Evolutionary conservation across 2,113 vertebrate genomes (phyloP).

Genomic region (Saguinus imperator): DNA sequence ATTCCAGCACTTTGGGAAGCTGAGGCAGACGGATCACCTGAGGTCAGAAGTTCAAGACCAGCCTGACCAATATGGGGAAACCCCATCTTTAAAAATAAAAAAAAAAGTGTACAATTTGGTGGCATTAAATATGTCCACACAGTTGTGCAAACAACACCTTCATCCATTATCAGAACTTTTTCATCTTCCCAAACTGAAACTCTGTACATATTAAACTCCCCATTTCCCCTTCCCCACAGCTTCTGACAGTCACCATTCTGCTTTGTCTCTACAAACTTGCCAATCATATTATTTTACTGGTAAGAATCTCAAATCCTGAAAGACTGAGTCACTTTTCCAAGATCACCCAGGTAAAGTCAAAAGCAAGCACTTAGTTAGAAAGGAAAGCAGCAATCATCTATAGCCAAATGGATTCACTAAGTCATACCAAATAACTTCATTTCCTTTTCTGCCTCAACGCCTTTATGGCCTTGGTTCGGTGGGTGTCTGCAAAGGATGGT

Average conservation of each 20-base stretch:
- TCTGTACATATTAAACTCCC: background rate
- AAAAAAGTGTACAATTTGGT: background rate
- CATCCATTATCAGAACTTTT: background rate
- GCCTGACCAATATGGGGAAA: too few species aligned
- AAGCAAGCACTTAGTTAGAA: background rate
- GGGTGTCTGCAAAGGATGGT: background rate
- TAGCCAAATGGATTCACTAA: background rate
- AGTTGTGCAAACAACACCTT: background rate
- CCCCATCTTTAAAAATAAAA: too few species aligned
- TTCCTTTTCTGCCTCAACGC: background rate
- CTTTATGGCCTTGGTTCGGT: background rate
- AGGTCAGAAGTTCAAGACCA: too few species aligned
- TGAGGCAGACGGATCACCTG: too few species aligned
- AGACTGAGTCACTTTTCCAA: background rate
- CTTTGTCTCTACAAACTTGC: background rate
- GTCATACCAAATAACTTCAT: background rate
- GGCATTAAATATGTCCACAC: background rate
- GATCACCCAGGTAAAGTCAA: constrained; percentile 7
- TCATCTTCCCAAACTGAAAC: background rate
- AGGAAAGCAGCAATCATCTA: background rate
- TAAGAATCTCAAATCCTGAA: constrained; percentile 3
- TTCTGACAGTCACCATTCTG: background rate
- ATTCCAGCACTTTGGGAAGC: too few species aligned
- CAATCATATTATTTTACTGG: constrained; percentile 13
- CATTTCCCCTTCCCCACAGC: background rate